These are phyloP conservation scores for Pyrrhosoma nymphula DNA, from an alignment of 2,888 invertebrate genomes.

Conservation along the genomic window DNA sequence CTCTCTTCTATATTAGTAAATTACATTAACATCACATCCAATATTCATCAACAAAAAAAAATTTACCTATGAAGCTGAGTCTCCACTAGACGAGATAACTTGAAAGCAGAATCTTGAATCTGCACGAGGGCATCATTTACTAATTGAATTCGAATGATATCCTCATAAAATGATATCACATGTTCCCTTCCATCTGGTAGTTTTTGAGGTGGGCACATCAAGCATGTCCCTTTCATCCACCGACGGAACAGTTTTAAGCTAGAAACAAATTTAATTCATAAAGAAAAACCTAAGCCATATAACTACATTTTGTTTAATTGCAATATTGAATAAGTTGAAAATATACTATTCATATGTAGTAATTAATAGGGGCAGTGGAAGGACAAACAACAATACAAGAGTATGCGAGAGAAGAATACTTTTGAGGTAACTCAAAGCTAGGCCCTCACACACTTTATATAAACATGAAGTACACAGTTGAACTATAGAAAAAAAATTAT, in stretches of 20 bases:
- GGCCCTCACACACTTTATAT: too few species aligned
- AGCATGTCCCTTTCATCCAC: slow-evolving; percentile 92
- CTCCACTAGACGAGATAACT: slow-evolving; percentile 84
- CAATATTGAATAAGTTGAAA: too few species aligned
- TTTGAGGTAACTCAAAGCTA: too few species aligned
- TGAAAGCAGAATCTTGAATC: slow-evolving; percentile 85
- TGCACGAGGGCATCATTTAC: slow-evolving; percentile 84
- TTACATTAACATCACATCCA: background rate
- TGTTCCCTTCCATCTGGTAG: slow-evolving; percentile 82
- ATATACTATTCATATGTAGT: too few species aligned
- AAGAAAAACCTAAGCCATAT: background rate
- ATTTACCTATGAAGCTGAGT: slow-evolving; percentile 81
- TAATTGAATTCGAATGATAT: slow-evolving; percentile 85
- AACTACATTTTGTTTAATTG: too few species aligned
- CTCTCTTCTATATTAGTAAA: too few species aligned
- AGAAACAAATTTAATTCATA: slow-evolving; percentile 68
- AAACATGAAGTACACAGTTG: too few species aligned
- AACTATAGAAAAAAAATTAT: too few species aligned
- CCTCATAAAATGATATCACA: slow-evolving; percentile 89
- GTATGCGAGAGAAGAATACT: too few species aligned
- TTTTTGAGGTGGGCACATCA: slow-evolving; percentile 84
- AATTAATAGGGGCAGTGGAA: too few species aligned
- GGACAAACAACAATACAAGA: too few species aligned
- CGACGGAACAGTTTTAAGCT: slow-evolving; percentile 88
- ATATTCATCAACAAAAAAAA: background rate